Base-by-base conservation (phyloP, 2,113 vertebrate species). In the Piprites chloris region DNA sequence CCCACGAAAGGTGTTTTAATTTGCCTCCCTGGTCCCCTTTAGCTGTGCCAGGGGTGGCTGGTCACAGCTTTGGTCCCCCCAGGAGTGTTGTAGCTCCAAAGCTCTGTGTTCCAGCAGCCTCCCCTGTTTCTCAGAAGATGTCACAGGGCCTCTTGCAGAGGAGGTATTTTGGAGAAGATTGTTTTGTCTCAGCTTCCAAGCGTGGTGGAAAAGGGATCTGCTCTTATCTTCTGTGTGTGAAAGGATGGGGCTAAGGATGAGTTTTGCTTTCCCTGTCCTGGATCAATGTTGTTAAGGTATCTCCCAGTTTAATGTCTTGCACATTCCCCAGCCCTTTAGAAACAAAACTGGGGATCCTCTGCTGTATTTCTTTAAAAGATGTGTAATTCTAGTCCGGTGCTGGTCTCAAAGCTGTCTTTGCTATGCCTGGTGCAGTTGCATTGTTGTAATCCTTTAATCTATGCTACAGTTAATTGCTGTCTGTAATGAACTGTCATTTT, bases 81-180 rank as follows among this genome's bases (percentile, higher is more conserved):
- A 17, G 55, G 12, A 41, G 9, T 18, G 32, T 17, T 16, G 55
- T 7, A 42, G 22, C 50, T 44, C 50, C 73, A 44, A 9, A 49
- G 44, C 13, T n/a, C 1, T 10, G 0, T 11, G 20, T 84, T 52
- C 42, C 37, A 35, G 53, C 0, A 0, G 33, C 42, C 73, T 35
- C 72, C 62, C 37, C 16, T 35, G 37, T 56, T 41, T 32, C 71
- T 55, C 59, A 61, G 46, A 42, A 66, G 52, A 30, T 47, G 10
- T 35, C 5, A 0, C n/a, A 9, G 50, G 56, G 49, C 68, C 37
- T 68, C 11, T 17, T 32, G 62, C 56, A 49, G 46, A 44, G 32
- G 33, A 1, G 4, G 11, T 7, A 1, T 61, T 85, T 75, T 46
- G 63, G n/a, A 69, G 50, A 81, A 37, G 39, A 0, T 41, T 58